Conservation (phyloP, 2,113 vertebrate genomes). For the Odobenus rosmarus region DNA sequence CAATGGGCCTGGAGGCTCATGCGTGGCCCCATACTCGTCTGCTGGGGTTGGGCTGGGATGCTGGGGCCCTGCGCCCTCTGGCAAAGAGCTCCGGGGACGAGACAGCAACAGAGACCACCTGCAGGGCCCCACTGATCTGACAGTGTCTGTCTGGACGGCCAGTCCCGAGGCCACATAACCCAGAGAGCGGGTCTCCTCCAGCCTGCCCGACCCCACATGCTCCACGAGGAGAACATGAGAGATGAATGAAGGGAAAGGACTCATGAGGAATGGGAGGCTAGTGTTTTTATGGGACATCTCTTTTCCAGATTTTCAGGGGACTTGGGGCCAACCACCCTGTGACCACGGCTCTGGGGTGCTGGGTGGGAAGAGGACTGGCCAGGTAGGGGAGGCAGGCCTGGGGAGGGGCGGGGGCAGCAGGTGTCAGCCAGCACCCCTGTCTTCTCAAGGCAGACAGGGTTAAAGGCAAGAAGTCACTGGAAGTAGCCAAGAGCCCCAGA, state of each 20-base stretch:
- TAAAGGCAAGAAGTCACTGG: rapidly evolving
- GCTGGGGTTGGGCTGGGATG: neutral
- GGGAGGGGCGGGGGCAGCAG: neutral
- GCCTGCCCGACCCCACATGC: rapidly evolving
- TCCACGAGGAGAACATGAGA: rapidly evolving
- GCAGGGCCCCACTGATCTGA: neutral
- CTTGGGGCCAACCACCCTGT: neutral
- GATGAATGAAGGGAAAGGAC: neutral
- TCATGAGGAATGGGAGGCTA: neutral
- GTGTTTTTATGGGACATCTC: neutral
- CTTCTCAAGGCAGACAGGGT: neutral
- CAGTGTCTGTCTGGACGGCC: neutral
- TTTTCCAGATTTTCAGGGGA: neutral
- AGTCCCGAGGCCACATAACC: neutral
- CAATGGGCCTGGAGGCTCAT: too few species aligned
- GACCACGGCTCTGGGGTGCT: neutral
- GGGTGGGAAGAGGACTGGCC: rapidly evolving
- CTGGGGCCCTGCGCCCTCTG: neutral
- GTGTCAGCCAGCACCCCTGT: too few species aligned
- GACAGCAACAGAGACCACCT: neutral
- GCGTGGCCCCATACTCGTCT: neutral
- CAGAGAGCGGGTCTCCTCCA: too few species aligned
- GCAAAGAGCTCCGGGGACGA: neutral
- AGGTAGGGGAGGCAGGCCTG: neutral
- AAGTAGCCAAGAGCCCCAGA: neutral